phyloP scores from a whole-genome alignment of 2,888 invertebrate species.

The Onchidella celtica region DNA sequence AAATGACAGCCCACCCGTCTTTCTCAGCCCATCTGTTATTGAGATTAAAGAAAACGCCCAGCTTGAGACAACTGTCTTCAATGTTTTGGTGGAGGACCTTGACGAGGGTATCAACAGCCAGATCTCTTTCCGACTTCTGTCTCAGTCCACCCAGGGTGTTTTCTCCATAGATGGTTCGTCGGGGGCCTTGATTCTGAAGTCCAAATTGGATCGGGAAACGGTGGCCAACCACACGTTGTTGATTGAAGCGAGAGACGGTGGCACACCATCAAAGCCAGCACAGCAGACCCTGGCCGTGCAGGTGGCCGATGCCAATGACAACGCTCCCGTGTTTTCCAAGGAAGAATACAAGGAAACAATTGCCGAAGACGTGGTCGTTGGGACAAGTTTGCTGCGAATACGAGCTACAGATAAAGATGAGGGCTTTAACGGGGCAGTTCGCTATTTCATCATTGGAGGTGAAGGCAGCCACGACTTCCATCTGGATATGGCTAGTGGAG shows the following conservation, averaged over 20 bases:
- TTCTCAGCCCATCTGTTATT: slow-evolving; percentile 89
- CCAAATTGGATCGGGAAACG: slow-evolving; percentile 88
- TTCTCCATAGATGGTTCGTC: slow-evolving; percentile 93
- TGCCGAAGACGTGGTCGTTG: slow-evolving; percentile 93
- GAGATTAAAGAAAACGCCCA: slow-evolving; percentile 84
- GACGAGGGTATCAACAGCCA: slow-evolving; percentile 90
- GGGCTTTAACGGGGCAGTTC: slow-evolving; percentile 94
- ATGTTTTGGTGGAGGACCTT: slow-evolving; percentile 90
- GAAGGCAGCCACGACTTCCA: slow-evolving; percentile 90
- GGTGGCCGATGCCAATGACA: slow-evolving; percentile 89
- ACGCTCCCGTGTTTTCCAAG: slow-evolving; percentile 89
- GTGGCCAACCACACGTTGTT: slow-evolving; percentile 66
- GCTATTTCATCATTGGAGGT: slow-evolving; percentile 85
- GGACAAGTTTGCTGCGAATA: slow-evolving; percentile 90
- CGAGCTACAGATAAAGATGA: slow-evolving; percentile 91
- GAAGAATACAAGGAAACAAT: slow-evolving; percentile 92
- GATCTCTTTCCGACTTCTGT: slow-evolving; percentile 85
- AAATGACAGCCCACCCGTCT: slow-evolving; percentile 95
- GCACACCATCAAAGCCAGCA: slow-evolving; percentile 87
- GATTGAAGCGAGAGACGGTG: slow-evolving; percentile 72
- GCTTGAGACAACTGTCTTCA: slow-evolving; percentile 91
- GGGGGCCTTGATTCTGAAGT: slow-evolving; percentile 91
- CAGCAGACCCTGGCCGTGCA: slow-evolving; percentile 84
- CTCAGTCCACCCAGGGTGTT: slow-evolving; percentile 83
- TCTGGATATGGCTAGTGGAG: slow-evolving; percentile 89